Evolutionary conservation across 2,113 vertebrate species (phyloP).

Genomic region (human): DNA sequence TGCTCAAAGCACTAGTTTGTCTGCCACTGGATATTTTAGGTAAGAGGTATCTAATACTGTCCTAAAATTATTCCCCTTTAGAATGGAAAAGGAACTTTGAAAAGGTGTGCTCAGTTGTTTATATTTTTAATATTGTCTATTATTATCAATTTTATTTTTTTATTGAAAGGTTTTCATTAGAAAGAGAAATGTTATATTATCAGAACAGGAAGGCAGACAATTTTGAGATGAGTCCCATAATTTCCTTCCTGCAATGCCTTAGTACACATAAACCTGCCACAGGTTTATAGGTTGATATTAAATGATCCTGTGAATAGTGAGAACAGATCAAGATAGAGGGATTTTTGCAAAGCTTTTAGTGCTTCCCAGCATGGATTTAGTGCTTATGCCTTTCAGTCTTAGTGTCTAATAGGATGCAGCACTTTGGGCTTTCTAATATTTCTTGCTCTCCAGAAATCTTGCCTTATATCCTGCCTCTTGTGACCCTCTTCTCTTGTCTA

Average conservation of each 20-base stretch:
- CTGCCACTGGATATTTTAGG: conserved; percentile 90
- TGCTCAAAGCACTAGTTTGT: conserved; percentile 87
- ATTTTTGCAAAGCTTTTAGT: background rate
- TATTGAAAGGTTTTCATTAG: background rate
- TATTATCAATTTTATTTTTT: background rate
- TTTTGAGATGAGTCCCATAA: background rate
- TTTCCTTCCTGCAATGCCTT: background rate
- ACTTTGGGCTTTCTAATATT: background rate
- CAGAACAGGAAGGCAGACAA: background rate
- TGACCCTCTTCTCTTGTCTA: background rate
- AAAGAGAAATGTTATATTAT: background rate
- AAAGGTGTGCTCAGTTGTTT: background rate
- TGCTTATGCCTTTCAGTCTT: background rate
- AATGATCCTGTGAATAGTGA: background rate
- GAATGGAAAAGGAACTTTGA: background rate
- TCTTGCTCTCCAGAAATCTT: background rate
- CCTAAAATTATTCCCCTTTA: background rate
- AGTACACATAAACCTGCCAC: background rate
- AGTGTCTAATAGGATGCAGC: background rate
- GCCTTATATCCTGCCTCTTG: background rate
- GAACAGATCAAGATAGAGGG: background rate
- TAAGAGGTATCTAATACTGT: conserved; percentile 64
- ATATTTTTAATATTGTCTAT: background rate
- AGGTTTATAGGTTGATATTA: background rate
- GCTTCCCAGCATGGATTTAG: background rate